Evolutionary conservation across 2,888 invertebrate species (phyloP).

Genomic region (Cryptophagus acutangulus): DNA sequence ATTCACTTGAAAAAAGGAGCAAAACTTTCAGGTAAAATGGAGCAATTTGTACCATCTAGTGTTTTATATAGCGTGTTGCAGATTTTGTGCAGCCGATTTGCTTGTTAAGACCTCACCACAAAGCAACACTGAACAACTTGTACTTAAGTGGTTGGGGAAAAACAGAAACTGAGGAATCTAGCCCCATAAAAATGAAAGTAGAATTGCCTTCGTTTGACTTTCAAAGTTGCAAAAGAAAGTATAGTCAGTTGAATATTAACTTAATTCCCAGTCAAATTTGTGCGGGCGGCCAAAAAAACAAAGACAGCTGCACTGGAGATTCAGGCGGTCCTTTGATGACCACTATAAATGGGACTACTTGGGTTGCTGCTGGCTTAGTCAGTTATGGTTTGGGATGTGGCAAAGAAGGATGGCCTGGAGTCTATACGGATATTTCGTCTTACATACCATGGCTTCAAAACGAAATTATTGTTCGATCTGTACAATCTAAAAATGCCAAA

Average conservation of each 20-base stretch:
- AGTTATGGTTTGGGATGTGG: conserved; percentile 68
- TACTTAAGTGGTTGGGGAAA: conserved; percentile 54
- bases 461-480: conserved; percentile 18
- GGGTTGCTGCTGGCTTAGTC: conserved; percentile 59
- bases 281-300: conserved; percentile 64
- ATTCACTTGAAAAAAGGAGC: conserved; percentile 45
- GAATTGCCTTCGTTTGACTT: conserved; percentile 55
- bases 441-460: conserved; percentile 60
- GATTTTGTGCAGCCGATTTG: conserved; percentile 44
- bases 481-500: neutral
- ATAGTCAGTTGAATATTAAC: conserved; percentile 49
- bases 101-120: conserved; percentile 23
- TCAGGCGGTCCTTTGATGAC: conserved; percentile 75
- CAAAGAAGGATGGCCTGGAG: conserved; percentile 62
- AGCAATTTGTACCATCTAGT: neutral
- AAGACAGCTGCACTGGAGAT: conserved; percentile 74
- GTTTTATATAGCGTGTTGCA: conserved; percentile 23
- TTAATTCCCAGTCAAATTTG: conserved; percentile 60
- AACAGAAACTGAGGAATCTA: conserved; percentile 41
- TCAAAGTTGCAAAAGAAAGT: conserved; percentile 52
- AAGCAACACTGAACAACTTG: conserved; percentile 23
- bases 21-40: conserved; percentile 45
- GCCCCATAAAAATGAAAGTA: conserved; percentile 59
- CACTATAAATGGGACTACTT: conserved; percentile 31
- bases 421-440: conserved; percentile 60